Base-by-base conservation (phyloP, 2,797 vertebrate species). In the Nasua narica region DNA sequence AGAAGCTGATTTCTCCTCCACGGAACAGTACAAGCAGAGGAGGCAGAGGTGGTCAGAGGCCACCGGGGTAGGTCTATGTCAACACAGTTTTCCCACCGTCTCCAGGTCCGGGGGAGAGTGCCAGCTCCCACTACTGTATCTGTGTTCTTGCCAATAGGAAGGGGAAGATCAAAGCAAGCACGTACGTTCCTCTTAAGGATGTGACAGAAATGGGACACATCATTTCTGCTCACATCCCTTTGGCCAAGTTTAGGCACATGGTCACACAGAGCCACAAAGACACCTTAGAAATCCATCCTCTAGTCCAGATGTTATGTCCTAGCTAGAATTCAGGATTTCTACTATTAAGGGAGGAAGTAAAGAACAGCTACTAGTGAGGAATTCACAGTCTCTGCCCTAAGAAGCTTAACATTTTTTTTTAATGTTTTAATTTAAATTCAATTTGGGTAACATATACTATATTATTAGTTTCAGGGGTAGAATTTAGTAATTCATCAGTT, bases 321-420 rank as follows among this genome's bases (percentile, higher is more conserved):
- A 65, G 54, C 54, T 69, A 40, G 7, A 37, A 62, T 18, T 65
- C 58, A 35, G 48, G 7, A 3, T 52, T 91, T 83, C 76, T 90
- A 7, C 65, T 50, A 60, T 25, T 78, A 48, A 97, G 83, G 77
- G 19, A 62, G 76, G 27, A 94, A 50, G 8, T 43, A 35, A 56
- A 78, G 54, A 87, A 74, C 58, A 92, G 46, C 37, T 15, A 72
- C 25, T 27, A 56, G 5, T 2, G 2, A 50, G 52, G 46, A 86
- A 46, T 35, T 52, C 35, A 78, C 0, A 40, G 18, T 25, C 29
- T 60, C 62, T 89, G 25, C 11, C 52, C 5, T n/a, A 52, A 37
- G 27, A 18, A 77, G 50, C 46, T 29, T 91, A 65, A 67, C n/a
- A 21, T 35, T 35, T 67, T 67, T 3, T 67, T 3, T 10, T 3